A percentile compares a stretch with the other conserved stretches of the same genome.
Conservation (phyloP, 2,113 vertebrate genomes). For the Rattus norvegicus region DNA sequence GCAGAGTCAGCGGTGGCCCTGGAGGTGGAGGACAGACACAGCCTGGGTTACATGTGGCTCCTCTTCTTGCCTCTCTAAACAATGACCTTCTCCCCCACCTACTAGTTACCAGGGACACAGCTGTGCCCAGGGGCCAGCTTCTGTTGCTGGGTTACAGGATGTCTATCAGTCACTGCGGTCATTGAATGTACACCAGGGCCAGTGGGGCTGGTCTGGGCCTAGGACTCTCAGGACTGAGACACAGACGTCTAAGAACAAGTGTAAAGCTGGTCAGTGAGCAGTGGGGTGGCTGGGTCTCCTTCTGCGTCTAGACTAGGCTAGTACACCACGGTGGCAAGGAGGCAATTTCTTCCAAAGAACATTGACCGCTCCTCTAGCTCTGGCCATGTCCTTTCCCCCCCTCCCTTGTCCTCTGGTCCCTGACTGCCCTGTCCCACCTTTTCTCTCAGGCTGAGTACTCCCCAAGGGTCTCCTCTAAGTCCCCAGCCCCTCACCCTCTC, state of each 20-base stretch:
- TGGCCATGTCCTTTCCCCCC: neutral
- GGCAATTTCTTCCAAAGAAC: neutral
- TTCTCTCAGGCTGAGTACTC: neutral
- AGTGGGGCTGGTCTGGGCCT: neutral
- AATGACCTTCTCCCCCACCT: neutral
- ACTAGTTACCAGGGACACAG: conserved; percentile 21
- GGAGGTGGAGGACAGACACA: conserved; percentile 23
- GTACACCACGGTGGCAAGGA: neutral
- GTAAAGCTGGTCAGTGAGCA: neutral
- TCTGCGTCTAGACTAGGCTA: neutral
- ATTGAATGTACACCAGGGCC: neutral
- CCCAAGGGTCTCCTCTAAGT: neutral
- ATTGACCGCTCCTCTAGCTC: neutral
- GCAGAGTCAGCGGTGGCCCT: conserved; percentile 63
- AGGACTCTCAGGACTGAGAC: neutral
- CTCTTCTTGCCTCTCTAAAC: neutral
- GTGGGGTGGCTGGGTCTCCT: neutral
- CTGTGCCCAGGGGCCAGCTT: neutral
- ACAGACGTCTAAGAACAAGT: neutral
- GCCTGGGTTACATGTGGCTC: neutral
- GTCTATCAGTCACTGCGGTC: neutral
- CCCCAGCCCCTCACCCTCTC: neutral
- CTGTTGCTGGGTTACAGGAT: conserved; percentile 8
- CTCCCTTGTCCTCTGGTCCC: neutral
- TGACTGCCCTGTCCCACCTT: too few relatives aligned